Evolutionary conservation across 30 jellyfish, hydroid and myxozoan species (phyloP), one percentile per base, ranked within the genome.

Genomic region (Cassiopea andromeda): DNA sequence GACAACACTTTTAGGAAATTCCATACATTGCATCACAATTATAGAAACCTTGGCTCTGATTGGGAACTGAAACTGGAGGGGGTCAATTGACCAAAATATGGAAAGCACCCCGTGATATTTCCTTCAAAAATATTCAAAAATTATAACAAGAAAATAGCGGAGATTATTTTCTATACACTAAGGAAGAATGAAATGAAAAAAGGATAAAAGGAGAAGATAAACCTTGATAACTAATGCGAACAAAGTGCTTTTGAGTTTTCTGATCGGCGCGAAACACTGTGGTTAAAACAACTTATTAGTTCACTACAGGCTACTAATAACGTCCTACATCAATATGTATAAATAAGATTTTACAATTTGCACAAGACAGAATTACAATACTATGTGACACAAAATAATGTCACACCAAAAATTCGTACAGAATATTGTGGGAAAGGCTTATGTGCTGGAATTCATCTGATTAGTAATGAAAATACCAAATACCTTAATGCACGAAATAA

Each of bases 311-410:
- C 54, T 70, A 43, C 27, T 70, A 14, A 70, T 43, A 70, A 70
- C 79, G 0, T n/a, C 38, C 79, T 70, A 70, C 79, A 54, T 64
- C 15, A 64, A 3, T 70, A 1, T 10, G 80, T 61, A 60, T 80
- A 27, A 60, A 80, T 80, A 80, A 59, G 88, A 48, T 60, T 60
- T 66, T 69, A 27, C 73, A 54, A 80, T 58, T 80, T 80, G 89
- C 89, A 80, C 89, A 61, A 70, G 73, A 70, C 79, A 14, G 27
- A n/a, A 19, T 7, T 70, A 70, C 79, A 6, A 8, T 27, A 54
- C 38, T 70, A 19, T 70, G 79, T 18, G 54, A 14, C 38, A 27
- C 2, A 14, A 2, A 70, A 18, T 70, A 70, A 66, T 66, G 79
- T 6, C 27, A 70, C 49, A 70, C 79, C n/a, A 16, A 10, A 70